Evolutionary conservation across 2,113 vertebrate genomes (phyloP).

Genomic region (Leucoraja erinaceus): DNA sequence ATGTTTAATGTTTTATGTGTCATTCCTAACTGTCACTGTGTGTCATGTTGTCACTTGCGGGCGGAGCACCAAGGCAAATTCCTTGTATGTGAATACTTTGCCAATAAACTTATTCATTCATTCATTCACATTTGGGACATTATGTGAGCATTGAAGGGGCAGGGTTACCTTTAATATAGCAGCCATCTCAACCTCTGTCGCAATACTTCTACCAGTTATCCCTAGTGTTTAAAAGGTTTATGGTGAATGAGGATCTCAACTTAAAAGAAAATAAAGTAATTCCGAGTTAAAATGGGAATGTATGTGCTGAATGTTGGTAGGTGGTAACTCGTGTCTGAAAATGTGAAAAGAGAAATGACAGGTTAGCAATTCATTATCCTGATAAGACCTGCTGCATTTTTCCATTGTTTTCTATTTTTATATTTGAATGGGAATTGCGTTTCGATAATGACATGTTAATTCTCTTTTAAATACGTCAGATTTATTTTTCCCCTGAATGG

Average conservation of each 20-base stretch:
- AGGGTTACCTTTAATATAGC: background rate
- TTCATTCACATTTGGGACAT: background rate
- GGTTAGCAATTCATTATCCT: background rate
- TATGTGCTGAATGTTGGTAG: background rate
- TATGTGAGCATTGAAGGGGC: background rate
- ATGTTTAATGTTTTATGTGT: no score
- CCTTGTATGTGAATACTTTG: no score
- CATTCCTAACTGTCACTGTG: no score
- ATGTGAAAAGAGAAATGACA: constrained; percentile 11
- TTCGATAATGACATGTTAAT: constrained; percentile 4
- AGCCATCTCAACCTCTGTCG: background rate
- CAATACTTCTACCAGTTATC: background rate
- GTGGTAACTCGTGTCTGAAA: background rate
- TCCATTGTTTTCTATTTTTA: constrained; percentile 11
- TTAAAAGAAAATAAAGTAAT: background rate
- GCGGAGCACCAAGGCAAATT: no score
- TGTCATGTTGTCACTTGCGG: no score
- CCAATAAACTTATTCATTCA: no score
- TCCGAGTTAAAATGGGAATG: background rate
- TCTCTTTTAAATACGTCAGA: background rate
- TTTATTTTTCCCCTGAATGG: background rate
- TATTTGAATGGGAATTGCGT: background rate
- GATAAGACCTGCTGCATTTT: background rate
- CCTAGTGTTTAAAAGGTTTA: background rate
- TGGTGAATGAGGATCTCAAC: background rate